Evolutionary conservation across 92 coral and sea anemone species (phyloP).

Genomic region (Bergia puertoricense): DNA sequence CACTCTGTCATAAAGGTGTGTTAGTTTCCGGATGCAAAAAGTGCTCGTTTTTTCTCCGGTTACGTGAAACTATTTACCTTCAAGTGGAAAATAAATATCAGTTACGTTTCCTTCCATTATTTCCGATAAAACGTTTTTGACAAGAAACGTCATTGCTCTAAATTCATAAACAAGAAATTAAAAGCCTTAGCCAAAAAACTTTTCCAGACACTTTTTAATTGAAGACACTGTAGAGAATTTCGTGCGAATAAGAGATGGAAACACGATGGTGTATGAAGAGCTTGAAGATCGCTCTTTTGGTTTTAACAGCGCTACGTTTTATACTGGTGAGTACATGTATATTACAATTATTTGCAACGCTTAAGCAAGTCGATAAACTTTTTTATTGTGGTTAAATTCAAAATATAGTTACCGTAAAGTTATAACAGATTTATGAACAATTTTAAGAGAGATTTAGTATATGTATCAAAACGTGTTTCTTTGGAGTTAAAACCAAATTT

Average conservation of each 20-base stretch:
- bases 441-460: no score
- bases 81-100: not conserved
- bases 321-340: conserved; percentile 16
- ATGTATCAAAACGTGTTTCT: no score
- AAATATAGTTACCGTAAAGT: not conserved
- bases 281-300: not conserved
- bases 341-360: not conserved
- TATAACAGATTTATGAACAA: not conserved
- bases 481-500: no score
- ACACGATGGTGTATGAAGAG: not conserved
- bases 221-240: not conserved
- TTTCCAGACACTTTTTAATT: not conserved
- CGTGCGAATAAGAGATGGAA: not conserved
- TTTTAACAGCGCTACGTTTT: conserved; percentile 19
- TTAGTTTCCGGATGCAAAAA: conserved; percentile 12
- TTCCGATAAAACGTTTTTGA: conserved; percentile 9
- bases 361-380: not conserved
- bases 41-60: not conserved
- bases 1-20: not conserved
- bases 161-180: not conserved
- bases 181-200: not conserved
- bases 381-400: not conserved
- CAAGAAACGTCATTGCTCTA: not conserved
- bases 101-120: conserved; percentile 3
- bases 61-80: not conserved